Conservation (phyloP, 2,797 vertebrate species). For the Hypotaenidia okinawae region DNA sequence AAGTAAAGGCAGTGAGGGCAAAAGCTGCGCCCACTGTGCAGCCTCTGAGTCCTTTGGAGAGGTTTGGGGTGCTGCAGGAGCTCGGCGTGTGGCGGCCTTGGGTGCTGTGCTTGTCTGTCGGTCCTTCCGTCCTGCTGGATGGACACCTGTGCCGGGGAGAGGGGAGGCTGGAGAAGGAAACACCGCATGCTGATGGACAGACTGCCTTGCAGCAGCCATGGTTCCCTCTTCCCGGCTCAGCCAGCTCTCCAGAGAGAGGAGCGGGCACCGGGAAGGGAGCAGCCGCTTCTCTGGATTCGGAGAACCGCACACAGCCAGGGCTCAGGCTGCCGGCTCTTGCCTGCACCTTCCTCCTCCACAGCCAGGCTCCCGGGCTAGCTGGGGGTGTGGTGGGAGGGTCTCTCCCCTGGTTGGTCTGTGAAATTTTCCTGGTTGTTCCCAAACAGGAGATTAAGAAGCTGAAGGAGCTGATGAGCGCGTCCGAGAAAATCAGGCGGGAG, state of each 20-base stretch:
- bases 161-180: not conserved
- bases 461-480: constrained; percentile 92
- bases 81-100: rapidly evolving
- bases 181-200: not conserved
- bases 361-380: rapidly evolving
- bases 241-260: not conserved
- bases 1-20: not conserved
- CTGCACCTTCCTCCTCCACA: not conserved
- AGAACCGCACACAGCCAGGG: rapidly evolving
- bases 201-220: not conserved
- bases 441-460: constrained; percentile 94
- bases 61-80: not conserved
- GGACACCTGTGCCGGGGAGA: not conserved
- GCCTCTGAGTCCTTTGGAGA: not conserved
- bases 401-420: not conserved
- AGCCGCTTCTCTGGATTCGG: not conserved
- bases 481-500: constrained; percentile 90
- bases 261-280: not conserved
- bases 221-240: rapidly evolving
- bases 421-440: not conserved
- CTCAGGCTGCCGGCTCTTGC: not conserved
- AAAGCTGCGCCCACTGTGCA: not conserved
- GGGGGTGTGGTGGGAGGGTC: not conserved
- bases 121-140: not conserved
- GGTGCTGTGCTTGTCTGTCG: not conserved